These are phyloP conservation scores for Leptura quadrifasciata DNA, from an alignment of 2,888 invertebrate species.

Conservation along the genomic window DNA sequence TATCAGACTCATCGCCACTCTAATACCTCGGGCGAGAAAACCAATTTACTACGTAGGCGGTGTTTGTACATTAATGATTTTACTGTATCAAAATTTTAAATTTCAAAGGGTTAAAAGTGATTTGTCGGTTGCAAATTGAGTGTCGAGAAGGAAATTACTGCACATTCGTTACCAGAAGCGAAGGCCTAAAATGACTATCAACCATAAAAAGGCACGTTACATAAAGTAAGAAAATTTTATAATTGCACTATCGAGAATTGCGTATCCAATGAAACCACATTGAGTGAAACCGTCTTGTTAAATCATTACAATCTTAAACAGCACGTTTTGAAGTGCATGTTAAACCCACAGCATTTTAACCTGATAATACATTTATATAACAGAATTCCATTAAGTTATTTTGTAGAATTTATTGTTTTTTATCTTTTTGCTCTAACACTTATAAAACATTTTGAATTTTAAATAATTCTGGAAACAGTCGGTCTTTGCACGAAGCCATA, in stretches of 20 bases:
- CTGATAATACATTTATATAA: too few relatives aligned
- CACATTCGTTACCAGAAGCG: neutral
- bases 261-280: neutral
- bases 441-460: too few relatives aligned
- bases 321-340: neutral
- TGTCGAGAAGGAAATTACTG: slow-evolving; percentile 14
- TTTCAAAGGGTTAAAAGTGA: slow-evolving; percentile 5
- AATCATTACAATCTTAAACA: neutral
- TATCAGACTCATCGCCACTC: neutral
- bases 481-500: too few relatives aligned
- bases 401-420: too few relatives aligned
- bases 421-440: too few relatives aligned
- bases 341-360: neutral
- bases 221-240: slow-evolving; percentile 8
- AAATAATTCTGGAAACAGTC: too few relatives aligned
- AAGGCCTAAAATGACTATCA: neutral
- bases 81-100: neutral
- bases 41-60: slow-evolving; percentile 1
- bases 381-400: too few relatives aligned
- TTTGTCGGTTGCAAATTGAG: slow-evolving; percentile 12
- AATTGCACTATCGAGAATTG: neutral
- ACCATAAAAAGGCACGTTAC: slow-evolving; percentile 4
- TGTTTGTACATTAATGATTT: neutral
- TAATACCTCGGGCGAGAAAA: neutral
- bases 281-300: neutral